These are phyloP conservation scores for Conus ventricosus DNA, from an alignment of 1,140 invertebrate species.

Conservation along the genomic window DNA sequence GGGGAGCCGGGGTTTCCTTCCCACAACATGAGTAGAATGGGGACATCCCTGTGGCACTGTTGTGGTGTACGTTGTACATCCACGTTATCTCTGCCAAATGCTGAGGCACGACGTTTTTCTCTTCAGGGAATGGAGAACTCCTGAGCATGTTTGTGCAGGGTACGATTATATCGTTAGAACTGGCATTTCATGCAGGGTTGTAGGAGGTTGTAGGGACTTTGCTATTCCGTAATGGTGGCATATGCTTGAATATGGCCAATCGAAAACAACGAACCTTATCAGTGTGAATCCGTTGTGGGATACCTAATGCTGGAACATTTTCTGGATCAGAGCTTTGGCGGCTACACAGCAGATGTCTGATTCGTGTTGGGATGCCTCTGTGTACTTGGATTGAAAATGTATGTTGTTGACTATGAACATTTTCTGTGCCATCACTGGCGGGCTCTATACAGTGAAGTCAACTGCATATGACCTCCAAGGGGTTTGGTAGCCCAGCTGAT, in stretches of 20 bases:
- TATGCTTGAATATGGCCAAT: constrained; percentile 38
- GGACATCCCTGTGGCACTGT: constrained; percentile 36
- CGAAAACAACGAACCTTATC: constrained; percentile 46
- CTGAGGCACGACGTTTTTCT: constrained; percentile 41
- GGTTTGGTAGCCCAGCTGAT: no score
- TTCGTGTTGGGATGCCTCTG: constrained; percentile 42
- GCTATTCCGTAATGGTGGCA: constrained; percentile 41
- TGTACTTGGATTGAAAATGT: constrained; percentile 47
- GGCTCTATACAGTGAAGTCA: constrained; percentile 39
- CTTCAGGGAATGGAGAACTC: constrained; percentile 29
- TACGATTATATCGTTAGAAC: constrained; percentile 51
- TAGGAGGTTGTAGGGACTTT: constrained; percentile 48
- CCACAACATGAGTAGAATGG: constrained; percentile 45
- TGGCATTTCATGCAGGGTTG: constrained; percentile 48
- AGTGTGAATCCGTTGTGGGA: no score
- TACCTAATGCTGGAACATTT: constrained; percentile 44
- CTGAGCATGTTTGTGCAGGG: constrained; percentile 48
- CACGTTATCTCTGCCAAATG: no score
- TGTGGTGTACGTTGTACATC: constrained; percentile 45
- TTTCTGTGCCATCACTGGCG: constrained; percentile 25
- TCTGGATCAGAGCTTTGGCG: constrained; percentile 25
- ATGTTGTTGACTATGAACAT: constrained; percentile 43
- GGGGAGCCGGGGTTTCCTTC: neutral
- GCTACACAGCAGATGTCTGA: constrained; percentile 41
- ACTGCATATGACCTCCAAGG: constrained; percentile 30